Conservation (phyloP, 2,797 vertebrate genomes). For the Cirrhinus molitorella region DNA sequence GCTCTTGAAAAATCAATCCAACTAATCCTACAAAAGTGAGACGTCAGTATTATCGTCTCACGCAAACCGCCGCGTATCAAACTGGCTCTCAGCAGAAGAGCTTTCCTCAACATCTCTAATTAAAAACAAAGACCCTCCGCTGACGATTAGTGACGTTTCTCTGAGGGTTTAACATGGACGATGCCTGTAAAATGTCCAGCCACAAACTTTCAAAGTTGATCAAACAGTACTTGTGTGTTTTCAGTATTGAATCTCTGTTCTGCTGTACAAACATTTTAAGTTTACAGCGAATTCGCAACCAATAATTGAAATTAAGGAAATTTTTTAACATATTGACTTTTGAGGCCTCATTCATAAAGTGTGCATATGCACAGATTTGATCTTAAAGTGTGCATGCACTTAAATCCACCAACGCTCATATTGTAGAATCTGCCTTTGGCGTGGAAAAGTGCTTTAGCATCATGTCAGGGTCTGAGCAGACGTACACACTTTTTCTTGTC, state of each 20-base stretch:
- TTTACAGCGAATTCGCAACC: background rate
- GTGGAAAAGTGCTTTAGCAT: too few species aligned
- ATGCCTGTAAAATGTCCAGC: background rate
- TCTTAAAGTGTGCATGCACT: too few species aligned
- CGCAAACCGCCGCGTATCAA: background rate
- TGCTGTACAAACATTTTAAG: background rate
- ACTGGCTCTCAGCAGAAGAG: slow-evolving; percentile 24
- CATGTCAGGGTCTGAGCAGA: too few species aligned
- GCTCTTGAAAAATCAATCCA: slow-evolving; percentile 47
- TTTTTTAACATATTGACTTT: background rate
- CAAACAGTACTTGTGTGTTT: background rate
- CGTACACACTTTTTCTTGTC: too few species aligned
- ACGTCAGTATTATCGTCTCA: slow-evolving; percentile 34
- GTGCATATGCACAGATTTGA: too few species aligned
- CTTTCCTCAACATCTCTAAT: background rate
- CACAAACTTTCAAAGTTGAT: background rate
- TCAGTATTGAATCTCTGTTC: background rate
- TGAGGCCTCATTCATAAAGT: too few species aligned
- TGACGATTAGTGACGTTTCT: slow-evolving; percentile 4
- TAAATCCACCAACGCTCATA: too few species aligned
- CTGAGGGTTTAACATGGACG: background rate
- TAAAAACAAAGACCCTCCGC: slow-evolving; percentile 16
- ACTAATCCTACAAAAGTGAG: slow-evolving; percentile 45
- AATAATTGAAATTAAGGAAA: background rate
- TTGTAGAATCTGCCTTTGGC: too few species aligned